These are phyloP conservation scores for Polydrusus cervinus DNA, from an alignment of 2,888 invertebrate genomes.

Conservation along the genomic window DNA sequence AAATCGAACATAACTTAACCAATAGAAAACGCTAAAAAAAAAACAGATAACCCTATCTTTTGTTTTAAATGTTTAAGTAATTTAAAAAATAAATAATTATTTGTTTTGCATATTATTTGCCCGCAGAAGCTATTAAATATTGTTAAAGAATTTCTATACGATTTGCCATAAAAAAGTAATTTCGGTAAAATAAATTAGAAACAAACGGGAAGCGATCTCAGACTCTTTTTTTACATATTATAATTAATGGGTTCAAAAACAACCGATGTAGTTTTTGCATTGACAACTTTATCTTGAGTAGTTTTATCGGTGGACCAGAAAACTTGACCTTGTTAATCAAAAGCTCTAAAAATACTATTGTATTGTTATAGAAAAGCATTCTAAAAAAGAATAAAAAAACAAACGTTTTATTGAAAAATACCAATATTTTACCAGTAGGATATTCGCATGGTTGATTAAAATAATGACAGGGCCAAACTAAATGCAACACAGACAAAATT, in stretches of 20 bases:
- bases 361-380: background rate
- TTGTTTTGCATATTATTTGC: background rate
- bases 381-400: background rate
- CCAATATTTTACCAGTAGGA: background rate
- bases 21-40: too few relatives aligned
- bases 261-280: slow-evolving; percentile 30
- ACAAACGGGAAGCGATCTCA: slow-evolving; percentile 37
- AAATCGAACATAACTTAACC: too few relatives aligned
- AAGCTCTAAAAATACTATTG: too few relatives aligned
- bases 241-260: slow-evolving; percentile 37
- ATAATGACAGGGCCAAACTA: background rate
- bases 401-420: background rate
- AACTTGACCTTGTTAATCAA: background rate
- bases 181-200: slow-evolving; percentile 41
- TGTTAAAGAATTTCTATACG: background rate
- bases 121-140: background rate
- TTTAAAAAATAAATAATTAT: too few relatives aligned
- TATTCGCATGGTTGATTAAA: background rate
- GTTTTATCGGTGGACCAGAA: background rate
- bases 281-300: background rate
- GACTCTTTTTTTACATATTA: slow-evolving; percentile 16
- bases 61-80: too few relatives aligned
- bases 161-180: slow-evolving; percentile 25
- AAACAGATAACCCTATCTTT: background rate
- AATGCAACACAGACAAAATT: background rate